Conservation (phyloP, 2,113 vertebrate species). For the Syngnathus typhle region DNA sequence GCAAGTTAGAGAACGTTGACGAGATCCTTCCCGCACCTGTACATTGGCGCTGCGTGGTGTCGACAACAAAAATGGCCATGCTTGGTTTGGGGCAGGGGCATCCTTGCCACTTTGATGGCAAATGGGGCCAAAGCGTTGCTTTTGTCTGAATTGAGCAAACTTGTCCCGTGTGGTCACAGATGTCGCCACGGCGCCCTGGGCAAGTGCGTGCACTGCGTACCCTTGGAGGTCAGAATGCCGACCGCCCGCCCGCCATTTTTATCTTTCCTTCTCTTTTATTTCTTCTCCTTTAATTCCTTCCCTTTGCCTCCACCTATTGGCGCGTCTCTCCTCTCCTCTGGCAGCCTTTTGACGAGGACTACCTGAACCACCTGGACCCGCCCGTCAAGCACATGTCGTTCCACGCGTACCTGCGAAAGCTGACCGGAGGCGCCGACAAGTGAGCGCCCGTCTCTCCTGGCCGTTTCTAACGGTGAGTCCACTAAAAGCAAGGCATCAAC, state of each 20-base stretch:
- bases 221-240: conserved; percentile 81
- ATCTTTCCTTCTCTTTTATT: not conserved
- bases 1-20: too few relatives aligned
- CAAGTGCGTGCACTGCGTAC: conserved; percentile 96
- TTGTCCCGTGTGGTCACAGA: conserved; percentile 59
- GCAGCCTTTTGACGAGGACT: conserved; percentile 98
- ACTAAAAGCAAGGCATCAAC: too few relatives aligned
- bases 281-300: not conserved
- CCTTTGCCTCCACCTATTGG: too few relatives aligned
- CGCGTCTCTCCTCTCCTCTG: not conserved
- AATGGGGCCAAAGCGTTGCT: not conserved
- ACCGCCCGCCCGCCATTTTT: not conserved
- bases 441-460: conserved; percentile 58
- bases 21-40: too few relatives aligned
- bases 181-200: conserved; percentile 91
- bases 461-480: not conserved
- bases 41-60: too few relatives aligned
- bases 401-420: conserved; percentile 96
- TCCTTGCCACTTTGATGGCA: too few relatives aligned
- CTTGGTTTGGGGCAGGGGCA: too few relatives aligned
- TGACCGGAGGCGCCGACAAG: conserved; percentile 97
- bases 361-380: conserved; percentile 96
- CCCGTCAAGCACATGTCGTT: conserved; percentile 99
- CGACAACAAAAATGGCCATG: too few relatives aligned
- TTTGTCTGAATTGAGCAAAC: not conserved